phyloP scores from a whole-genome alignment of 2,797 vertebrate species.

The Phoxinus dragarum region DNA sequence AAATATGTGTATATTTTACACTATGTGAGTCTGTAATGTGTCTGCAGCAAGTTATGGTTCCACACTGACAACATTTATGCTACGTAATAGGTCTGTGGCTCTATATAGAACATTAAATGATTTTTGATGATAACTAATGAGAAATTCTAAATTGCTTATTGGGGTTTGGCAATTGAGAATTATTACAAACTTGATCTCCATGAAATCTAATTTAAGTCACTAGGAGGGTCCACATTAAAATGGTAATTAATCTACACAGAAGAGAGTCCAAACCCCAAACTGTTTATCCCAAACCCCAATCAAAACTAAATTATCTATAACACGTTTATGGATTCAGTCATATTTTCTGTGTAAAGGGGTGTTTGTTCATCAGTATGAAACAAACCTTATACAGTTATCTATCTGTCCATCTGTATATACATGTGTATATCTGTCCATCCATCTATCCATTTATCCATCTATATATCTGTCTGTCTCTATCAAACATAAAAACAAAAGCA shows the following conservation, averaged over 20 bases:
- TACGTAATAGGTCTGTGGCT: background rate
- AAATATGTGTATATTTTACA: background rate
- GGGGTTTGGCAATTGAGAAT: background rate
- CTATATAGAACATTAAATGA: background rate
- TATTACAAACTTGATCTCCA: background rate
- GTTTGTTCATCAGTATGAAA: background rate
- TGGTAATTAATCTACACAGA: no score
- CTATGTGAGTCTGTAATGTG: no score
- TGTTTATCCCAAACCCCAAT: background rate
- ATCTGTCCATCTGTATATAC: no score
- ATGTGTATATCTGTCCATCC: no score
- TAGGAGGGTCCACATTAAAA: background rate
- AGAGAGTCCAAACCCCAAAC: background rate
- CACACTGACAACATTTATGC: background rate
- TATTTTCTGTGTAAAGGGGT: background rate
- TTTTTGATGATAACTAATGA: background rate
- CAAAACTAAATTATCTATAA: background rate
- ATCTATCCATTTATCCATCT: no score
- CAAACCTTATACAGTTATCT: background rate
- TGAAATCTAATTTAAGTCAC: background rate
- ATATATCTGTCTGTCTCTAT: no score
- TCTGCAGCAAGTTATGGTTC: background rate
- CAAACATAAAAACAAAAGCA: no score
- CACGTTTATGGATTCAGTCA: background rate
- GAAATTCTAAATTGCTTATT: background rate